phyloP scores from a whole-genome alignment of 30 jellyfish, hydroid and myxozoan species.

The Chironex yamaguchii region DNA sequence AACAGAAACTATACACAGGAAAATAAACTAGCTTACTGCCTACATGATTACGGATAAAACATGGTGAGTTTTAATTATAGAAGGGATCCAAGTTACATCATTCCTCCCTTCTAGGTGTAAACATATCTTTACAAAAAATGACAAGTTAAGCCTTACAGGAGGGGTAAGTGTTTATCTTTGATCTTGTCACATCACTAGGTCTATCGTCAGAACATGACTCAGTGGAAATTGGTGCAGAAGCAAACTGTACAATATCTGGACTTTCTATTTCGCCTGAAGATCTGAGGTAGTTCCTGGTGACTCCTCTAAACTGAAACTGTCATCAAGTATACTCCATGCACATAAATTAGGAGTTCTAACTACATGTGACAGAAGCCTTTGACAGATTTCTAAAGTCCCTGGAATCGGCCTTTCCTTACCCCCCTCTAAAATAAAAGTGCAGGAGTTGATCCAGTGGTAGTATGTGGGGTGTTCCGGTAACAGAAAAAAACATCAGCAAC shows the following conservation, averaged over 20 bases:
- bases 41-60: too few relatives aligned
- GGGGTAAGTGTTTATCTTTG: too few relatives aligned
- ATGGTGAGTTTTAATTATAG: too few relatives aligned
- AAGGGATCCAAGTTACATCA: too few relatives aligned
- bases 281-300: not conserved
- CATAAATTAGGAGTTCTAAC: not conserved
- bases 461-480: not conserved
- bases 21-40: too few relatives aligned
- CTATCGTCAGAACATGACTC: too few relatives aligned
- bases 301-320: not conserved
- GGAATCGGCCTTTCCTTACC: not conserved
- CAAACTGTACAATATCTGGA: not conserved
- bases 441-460: not conserved
- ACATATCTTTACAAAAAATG: too few relatives aligned
- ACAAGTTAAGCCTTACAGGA: too few relatives aligned
- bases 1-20: too few relatives aligned
- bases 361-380: not conserved
- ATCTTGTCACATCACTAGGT: too few relatives aligned
- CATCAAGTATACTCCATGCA: not conserved
- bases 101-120: too few relatives aligned
- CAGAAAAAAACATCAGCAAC: not conserved
- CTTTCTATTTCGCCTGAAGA: not conserved
- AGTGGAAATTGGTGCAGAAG: too few relatives aligned
- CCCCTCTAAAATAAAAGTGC: not conserved
- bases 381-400: not conserved